Base-by-base conservation (phyloP, 2,113 vertebrate genomes). In the Nibea albiflora region DNA sequence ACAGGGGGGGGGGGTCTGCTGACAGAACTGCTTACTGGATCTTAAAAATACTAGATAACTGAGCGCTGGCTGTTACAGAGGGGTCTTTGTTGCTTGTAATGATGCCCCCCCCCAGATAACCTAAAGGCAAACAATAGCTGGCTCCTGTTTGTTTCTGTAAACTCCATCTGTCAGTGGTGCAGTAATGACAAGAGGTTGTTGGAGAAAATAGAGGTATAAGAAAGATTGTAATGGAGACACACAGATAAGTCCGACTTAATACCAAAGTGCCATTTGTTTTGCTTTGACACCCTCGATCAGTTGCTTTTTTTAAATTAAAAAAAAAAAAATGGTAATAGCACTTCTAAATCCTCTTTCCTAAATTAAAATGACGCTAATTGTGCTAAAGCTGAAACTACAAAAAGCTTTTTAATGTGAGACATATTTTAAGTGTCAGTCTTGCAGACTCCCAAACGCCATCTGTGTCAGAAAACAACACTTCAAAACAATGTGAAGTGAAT, bases 361-460 rank as follows among this genome's bases (percentile, higher is more conserved):
- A 10, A 42, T 58, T 49, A 57, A 50, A 76, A 49, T 7, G 5
- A 56, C 7, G 11, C 1, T 28, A 57, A 64, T 44, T 63, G 49
- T 46, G 24, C 35, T 24, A 2, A 22, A 63, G 26, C 24, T 35
- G 7, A 54, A 72, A 46, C 22, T 20, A 52, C n/a, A 66, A 66
- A 72, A 19, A 28, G n/a, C 49, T 44, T 74, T 63, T 84, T 57
- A 79, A 73, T 73, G 44, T 26, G n/a, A 67, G n/a, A 68, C 35
- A 73, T 62, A 63, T 78, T 62, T 66, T 28, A 47, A 35, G 39
- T 53, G 31, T 22, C 46, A 62, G 57, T 12, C 56, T 77, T 28
- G 14, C 69, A 44, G 19, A 26, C 9, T 60, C 20, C 16, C 70
- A 76, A 71, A 86, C 80, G 83, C 66, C 61, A 83, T 78, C 79